A percentile compares a stretch with the other conserved stretches of the same genome.
Conservation (phyloP, 2,888 invertebrate genomes). For the Nasonia oneida region DNA sequence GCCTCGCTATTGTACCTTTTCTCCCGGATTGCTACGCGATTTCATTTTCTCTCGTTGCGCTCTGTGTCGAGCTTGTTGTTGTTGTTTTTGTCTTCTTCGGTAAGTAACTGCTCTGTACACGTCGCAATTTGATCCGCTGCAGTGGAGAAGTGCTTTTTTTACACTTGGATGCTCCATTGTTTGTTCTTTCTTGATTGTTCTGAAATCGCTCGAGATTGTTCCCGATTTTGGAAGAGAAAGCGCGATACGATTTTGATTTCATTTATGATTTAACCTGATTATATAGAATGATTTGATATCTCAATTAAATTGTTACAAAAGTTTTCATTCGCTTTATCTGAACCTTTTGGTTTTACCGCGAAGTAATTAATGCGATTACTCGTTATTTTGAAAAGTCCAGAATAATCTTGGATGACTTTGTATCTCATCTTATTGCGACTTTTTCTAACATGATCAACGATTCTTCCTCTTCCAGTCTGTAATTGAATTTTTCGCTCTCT, state of each 20-base stretch:
- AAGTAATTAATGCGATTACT: too few relatives aligned
- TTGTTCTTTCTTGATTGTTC: not conserved
- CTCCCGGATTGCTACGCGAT: not conserved
- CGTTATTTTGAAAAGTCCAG: too few relatives aligned
- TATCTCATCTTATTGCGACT: not conserved
- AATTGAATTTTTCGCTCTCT: constrained; percentile 67
- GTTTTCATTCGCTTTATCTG: too few relatives aligned
- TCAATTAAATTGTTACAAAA: too few relatives aligned
- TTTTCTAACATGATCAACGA: not conserved
- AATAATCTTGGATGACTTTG: not conserved
- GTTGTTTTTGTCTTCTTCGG: not conserved
- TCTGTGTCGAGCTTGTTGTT: not conserved
- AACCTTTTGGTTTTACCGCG: too few relatives aligned
- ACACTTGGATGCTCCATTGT: constrained; percentile 5
- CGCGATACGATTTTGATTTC: not conserved
- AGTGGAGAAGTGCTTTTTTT: constrained; percentile 2
- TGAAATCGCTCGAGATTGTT: not conserved
- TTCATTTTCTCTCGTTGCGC: constrained; percentile 6
- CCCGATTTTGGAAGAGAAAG: not conserved
- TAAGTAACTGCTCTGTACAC: not conserved
- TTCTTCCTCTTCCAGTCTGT: constrained; percentile 40
- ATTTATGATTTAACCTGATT: not conserved
- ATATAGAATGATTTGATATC: too few relatives aligned
- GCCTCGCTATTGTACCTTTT: constrained; percentile 41
- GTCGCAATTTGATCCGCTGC: not conserved